phyloP scores from a whole-genome alignment of 2,113 vertebrate genomes.

The Prionailurus viverrinus region DNA sequence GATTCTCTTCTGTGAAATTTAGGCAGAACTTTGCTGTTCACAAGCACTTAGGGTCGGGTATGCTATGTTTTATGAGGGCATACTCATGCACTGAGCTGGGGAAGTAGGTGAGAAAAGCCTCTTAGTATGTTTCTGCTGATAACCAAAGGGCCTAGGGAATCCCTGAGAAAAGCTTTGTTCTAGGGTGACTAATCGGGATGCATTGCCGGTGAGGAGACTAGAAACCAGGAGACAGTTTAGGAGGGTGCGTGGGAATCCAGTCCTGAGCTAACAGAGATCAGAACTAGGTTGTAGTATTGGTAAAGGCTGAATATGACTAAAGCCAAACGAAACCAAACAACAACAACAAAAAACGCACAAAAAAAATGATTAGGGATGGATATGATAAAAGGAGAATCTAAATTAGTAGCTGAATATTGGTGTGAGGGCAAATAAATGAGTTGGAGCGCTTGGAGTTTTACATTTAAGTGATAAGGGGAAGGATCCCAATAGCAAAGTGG shows the following conservation, averaged over 20 bases:
- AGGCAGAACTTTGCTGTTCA: not conserved
- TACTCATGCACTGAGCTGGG: not conserved
- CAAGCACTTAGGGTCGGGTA: no score
- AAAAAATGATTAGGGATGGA: not conserved
- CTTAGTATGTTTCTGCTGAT: not conserved
- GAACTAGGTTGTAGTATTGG: not conserved
- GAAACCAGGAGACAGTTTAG: not conserved
- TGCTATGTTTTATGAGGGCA: not conserved
- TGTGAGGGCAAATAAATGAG: not conserved
- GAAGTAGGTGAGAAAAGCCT: not conserved
- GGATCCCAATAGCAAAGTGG: not conserved
- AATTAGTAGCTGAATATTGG: not conserved
- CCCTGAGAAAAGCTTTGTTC: not conserved
- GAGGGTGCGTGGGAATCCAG: not conserved
- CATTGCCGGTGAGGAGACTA: not conserved
- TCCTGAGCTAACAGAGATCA: not conserved
- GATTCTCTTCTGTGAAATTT: not conserved
- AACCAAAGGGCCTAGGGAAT: not conserved
- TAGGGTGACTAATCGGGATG: not conserved
- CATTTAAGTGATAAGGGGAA: not conserved
- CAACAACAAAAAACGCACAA: not conserved
- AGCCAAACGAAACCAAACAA: not conserved
- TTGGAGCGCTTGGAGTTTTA: not conserved
- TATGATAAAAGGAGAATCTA: not conserved
- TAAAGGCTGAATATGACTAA: not conserved